A percentile compares a stretch with the other conserved stretches of the same genome.
Conservation (phyloP, 2,888 invertebrate species). For the Microctonus brassicae region DNA sequence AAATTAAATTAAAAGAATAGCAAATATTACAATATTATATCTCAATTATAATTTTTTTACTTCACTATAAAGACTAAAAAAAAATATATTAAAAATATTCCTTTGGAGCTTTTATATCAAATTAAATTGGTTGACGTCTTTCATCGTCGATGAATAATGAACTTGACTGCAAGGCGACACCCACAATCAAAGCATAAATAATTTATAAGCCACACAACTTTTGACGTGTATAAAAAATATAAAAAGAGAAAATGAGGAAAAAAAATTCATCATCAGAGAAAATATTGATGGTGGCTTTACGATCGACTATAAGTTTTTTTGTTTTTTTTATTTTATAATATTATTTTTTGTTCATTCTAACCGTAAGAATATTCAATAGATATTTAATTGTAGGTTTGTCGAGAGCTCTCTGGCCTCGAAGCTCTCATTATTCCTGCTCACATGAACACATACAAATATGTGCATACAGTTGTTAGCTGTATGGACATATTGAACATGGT, state of each 20-base stretch:
- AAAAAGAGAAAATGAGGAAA: background rate
- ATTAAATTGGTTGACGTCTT: background rate
- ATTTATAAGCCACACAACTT: conserved; percentile 10
- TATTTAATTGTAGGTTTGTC: conserved; percentile 35
- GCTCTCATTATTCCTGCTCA: background rate
- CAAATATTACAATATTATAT: background rate
- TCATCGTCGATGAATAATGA: background rate
- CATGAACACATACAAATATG: background rate
- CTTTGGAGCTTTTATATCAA: background rate
- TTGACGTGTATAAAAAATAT: background rate
- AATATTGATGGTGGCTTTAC: conserved; percentile 23
- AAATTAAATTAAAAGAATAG: background rate
- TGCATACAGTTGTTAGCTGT: background rate
- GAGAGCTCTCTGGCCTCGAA: background rate
- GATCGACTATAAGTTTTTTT: conserved; percentile 28
- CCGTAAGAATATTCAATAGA: conserved; percentile 33
- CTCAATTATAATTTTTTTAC: no score
- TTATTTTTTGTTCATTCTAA: background rate
- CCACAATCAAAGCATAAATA: conserved; percentile 3
- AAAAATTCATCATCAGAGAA: background rate
- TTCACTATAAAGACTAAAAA: no score
- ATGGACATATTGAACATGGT: background rate
- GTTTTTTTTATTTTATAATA: background rate
- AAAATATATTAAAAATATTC: background rate
- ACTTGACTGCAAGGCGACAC: background rate